Percentiles rank a stretch among this genome's conserved stretches.
phyloP scores from a whole-genome alignment of 2,797 vertebrate species.

The Taeniopygia guttata region DNA sequence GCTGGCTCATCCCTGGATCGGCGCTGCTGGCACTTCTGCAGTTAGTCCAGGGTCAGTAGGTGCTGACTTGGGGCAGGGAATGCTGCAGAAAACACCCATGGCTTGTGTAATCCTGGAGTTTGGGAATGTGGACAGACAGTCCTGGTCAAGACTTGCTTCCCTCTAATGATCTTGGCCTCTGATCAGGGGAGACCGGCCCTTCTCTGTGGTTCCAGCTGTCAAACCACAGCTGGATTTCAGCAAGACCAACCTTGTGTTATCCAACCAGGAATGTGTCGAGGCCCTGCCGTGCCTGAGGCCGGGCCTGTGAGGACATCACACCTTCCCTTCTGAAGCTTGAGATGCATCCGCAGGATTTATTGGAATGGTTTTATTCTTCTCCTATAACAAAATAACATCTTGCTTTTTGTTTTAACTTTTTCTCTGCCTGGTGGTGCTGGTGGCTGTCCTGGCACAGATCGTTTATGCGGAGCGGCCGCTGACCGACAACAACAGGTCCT shows the following conservation, averaged over 20 bases:
- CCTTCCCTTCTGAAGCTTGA: background rate
- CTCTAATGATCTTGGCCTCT: background rate
- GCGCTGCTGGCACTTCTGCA: accelerated
- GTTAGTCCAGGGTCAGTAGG: background rate
- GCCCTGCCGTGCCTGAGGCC: background rate
- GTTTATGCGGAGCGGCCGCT: constrained; percentile 89
- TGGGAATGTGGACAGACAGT: background rate
- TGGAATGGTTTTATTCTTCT: accelerated
- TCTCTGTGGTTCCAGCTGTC: background rate
- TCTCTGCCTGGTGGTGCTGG: background rate
- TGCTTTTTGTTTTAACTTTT: background rate
- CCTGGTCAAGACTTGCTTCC: background rate
- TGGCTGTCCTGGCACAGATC: constrained; percentile 74
- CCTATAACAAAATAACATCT: background rate
- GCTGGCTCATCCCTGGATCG: background rate
- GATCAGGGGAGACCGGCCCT: background rate
- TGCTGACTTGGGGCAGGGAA: background rate
- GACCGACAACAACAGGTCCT: constrained; percentile 89
- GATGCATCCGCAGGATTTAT: background rate
- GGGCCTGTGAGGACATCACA: background rate
- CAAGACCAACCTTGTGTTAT: accelerated
- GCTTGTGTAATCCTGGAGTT: background rate
- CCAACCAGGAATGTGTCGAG: accelerated
- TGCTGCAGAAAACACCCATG: accelerated
- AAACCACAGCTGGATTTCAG: background rate